These are phyloP conservation scores for Metopolophium dirhodum DNA, from an alignment of 1,140 invertebrate genomes.

Conservation along the genomic window DNA sequence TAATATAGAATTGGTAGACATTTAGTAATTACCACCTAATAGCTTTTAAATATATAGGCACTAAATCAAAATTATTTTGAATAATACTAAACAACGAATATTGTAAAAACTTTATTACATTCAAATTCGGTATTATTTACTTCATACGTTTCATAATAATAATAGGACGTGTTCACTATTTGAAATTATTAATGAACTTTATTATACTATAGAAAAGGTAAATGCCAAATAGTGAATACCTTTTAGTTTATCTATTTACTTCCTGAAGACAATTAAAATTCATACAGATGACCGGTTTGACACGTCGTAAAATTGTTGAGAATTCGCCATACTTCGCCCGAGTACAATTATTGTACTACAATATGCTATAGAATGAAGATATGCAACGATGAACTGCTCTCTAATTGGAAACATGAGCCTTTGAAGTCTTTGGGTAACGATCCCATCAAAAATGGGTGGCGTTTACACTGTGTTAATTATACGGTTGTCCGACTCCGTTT, in stretches of 20 bases:
- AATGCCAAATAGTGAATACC: not conserved
- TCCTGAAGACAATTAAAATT: not conserved
- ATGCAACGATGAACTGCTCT: not conserved
- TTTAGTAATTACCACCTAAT: too few species aligned
- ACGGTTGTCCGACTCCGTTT: conserved; percentile 30
- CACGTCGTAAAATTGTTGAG: not conserved
- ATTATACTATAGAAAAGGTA: not conserved
- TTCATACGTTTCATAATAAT: too few species aligned
- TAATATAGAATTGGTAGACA: too few species aligned
- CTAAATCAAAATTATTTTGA: too few species aligned
- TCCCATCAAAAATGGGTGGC: not conserved
- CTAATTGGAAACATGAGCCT: conserved; percentile 36
- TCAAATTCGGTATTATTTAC: too few species aligned
- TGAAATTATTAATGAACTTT: not conserved
- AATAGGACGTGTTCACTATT: too few species aligned
- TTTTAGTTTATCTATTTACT: not conserved
- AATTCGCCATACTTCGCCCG: not conserved
- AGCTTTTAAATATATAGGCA: too few species aligned
- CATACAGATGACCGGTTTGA: not conserved
- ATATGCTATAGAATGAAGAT: not conserved
- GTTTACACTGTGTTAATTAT: not conserved
- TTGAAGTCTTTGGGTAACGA: conserved; percentile 40
- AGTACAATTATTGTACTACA: not conserved
- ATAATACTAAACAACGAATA: too few species aligned
- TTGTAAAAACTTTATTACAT: too few species aligned